A percentile compares a stretch with the other conserved stretches of the same genome.
Conservation (phyloP, 2,888 invertebrate species). For the Formica aserva region DNA sequence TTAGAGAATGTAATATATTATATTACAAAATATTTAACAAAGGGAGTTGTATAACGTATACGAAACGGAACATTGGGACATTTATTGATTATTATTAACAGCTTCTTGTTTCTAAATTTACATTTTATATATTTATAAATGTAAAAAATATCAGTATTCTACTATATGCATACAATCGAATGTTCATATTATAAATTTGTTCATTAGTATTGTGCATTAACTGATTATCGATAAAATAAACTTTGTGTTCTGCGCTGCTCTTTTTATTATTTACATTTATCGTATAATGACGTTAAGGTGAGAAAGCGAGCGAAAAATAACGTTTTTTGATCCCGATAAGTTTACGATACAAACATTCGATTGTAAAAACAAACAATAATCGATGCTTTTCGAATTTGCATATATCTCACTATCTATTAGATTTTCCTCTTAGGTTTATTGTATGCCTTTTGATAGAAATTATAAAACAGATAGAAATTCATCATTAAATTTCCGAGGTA, state of each 20-base stretch:
- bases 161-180: too few relatives aligned
- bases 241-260: neutral
- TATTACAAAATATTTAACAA: too few relatives aligned
- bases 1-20: neutral
- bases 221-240: neutral
- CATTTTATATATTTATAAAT: too few relatives aligned
- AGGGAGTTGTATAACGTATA: too few relatives aligned
- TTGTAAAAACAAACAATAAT: neutral
- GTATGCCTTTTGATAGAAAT: slow-evolving; percentile 89
- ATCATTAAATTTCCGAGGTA: slow-evolving; percentile 84
- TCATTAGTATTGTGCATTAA: too few relatives aligned
- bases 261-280: too few relatives aligned
- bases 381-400: neutral
- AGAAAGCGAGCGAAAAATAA: neutral
- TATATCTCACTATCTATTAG: neutral
- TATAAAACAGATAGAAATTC: slow-evolving; percentile 90
- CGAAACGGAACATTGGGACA: too few relatives aligned
- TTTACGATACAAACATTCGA: neutral
- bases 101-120: too few relatives aligned
- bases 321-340: neutral
- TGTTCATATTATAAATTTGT: too few relatives aligned
- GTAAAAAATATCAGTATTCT: too few relatives aligned
- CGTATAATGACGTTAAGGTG: too few relatives aligned
- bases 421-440: neutral
- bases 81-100: too few relatives aligned